Evolutionary conservation across 2,797 vertebrate genomes (phyloP), one percentile per base, ranked within the genome.

Genomic region (Chiloscyllium punctatum): DNA sequence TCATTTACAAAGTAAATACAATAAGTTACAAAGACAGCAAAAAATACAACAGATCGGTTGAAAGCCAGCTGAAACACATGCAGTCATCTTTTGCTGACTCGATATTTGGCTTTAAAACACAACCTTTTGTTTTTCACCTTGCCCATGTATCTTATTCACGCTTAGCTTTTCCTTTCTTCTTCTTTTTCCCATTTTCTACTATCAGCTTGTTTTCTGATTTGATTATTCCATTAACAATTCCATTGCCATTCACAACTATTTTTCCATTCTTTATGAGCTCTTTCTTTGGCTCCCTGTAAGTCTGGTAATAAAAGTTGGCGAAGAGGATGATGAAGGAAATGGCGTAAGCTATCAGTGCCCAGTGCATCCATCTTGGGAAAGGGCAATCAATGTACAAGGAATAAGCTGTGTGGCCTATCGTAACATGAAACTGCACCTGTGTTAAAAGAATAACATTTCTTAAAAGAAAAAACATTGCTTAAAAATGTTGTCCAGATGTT

Each of bases 341-440:
- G 66, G 99, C 99, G 23, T 99, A 99, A 97, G 98, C 98, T 96
- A 99, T 99, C 90, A 99, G 98, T 96, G 98, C 98, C 98, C 99
- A 99, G 97, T 99, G 99, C 99, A 99, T 99, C 99, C 99, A 99
- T 97, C 99, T 99, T 95, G 99, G 99, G 97, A 99, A 99, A 96
- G 99, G 98, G 42, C 99, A 99, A 97, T 99, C 98, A 72, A 98
- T 99, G 96, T 99, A 99, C 95, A 99, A 99, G 42, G 99, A 99
- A 96, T 99, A 96, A 13, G 99, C 98, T 3, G 99, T 99, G 97
- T 99, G 99, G 96, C 99, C 99, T 92, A 99, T 99, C 96, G 99
- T 99, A 96, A 99, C 98, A 11, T 99, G 98, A 98, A 99, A 99
- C 97, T 99, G 99, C 96, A 99, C 96, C 99, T 99, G 98, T 95